These are phyloP conservation scores for Dermochelys coriacea DNA, from an alignment of 2,797 vertebrate species.

Conservation along the genomic window DNA sequence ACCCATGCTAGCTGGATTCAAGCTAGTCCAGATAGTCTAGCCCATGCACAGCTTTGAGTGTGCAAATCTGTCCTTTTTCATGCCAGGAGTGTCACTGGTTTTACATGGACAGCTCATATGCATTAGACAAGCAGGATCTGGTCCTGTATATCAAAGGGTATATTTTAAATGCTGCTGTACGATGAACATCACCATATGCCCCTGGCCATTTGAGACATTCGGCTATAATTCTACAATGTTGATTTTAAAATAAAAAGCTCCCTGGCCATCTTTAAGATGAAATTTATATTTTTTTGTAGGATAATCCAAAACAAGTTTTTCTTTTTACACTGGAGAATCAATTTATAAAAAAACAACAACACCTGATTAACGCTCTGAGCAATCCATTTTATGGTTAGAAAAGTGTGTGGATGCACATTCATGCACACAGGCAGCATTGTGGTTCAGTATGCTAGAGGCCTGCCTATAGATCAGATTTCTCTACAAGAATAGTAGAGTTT, in stretches of 20 bases:
- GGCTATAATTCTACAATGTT: background rate
- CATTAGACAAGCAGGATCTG: background rate
- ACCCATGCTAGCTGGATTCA: background rate
- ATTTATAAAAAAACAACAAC: accelerated
- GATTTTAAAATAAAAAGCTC: background rate
- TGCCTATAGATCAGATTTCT: constrained; percentile 30
- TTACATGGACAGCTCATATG: accelerated
- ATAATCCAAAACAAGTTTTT: background rate
- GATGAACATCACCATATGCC: background rate
- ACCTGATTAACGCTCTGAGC: constrained; percentile 18
- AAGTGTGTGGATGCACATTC: constrained; percentile 19
- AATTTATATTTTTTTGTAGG: background rate
- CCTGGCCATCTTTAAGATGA: background rate
- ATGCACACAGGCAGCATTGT: background rate
- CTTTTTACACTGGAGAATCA: constrained; percentile 30
- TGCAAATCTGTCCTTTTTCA: background rate
- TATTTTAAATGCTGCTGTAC: background rate
- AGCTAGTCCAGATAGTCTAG: background rate
- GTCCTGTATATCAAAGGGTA: background rate
- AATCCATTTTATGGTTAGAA: constrained; percentile 13
- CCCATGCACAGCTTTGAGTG: background rate
- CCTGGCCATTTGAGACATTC: background rate
- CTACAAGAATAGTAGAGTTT: constrained; percentile 27
- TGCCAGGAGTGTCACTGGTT: background rate
- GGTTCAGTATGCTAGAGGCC: background rate